These are phyloP conservation scores for Anisognathus igniventris DNA, from an alignment of 2,797 vertebrate species.

Conservation along the genomic window DNA sequence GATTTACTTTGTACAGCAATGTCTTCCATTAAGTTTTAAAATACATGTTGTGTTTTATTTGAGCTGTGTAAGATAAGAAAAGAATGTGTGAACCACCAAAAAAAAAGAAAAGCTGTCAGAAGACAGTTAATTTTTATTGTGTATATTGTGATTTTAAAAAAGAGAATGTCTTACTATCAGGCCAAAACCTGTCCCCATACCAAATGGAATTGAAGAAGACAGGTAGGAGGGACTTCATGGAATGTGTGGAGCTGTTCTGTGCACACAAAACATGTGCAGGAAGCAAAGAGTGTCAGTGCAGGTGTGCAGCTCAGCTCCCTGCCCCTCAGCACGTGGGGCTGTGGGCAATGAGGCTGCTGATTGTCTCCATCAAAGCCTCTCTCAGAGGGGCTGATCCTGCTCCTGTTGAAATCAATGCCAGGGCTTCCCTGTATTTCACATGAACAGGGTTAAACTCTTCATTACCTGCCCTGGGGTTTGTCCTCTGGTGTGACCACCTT, in stretches of 20 bases:
- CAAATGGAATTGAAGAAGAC: not conserved
- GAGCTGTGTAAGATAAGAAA: conserved; percentile 11
- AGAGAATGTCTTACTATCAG: not conserved
- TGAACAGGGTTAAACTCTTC: not conserved
- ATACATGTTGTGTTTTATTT: not conserved
- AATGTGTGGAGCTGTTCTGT: not conserved
- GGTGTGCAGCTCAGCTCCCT: not conserved
- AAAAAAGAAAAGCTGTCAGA: not conserved
- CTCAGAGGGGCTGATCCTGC: not conserved
- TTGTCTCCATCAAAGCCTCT: not conserved
- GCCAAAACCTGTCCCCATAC: not conserved
- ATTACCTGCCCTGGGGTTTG: not conserved
- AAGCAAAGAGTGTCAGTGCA: not conserved
- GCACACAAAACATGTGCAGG: not conserved
- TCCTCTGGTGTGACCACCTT: not conserved
- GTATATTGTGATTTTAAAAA: not conserved
- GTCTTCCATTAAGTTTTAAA: conserved; percentile 32
- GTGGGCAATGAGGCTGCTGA: not conserved
- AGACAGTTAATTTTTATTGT: not conserved
- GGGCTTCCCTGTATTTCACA: not conserved
- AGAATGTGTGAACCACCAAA: not conserved
- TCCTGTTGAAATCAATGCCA: not conserved
- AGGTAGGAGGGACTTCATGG: not conserved
- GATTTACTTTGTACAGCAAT: not conserved
- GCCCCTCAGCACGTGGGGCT: fast-evolving